phyloP scores from a whole-genome alignment of 2,888 invertebrate species.

The Teleiodes luculella region DNA sequence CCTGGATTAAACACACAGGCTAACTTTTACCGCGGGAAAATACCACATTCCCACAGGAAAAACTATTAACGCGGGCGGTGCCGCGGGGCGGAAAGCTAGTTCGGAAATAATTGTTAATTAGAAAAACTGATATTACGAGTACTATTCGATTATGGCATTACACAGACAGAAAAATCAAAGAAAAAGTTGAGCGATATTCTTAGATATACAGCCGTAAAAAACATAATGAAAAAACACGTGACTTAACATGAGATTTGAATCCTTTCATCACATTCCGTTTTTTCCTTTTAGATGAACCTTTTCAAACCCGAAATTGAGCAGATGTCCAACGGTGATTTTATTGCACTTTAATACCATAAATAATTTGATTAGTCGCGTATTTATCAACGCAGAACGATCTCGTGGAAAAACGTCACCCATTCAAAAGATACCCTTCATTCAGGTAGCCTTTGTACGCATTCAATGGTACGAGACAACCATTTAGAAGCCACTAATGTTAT shows the following conservation, averaged over 20 bases:
- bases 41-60: too few species aligned
- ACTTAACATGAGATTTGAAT: neutral
- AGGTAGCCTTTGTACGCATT: conserved; percentile 44
- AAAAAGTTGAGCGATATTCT: too few species aligned
- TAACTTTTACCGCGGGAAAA: too few species aligned
- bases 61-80: too few species aligned
- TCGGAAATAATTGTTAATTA: too few species aligned
- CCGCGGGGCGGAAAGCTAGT: too few species aligned
- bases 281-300: neutral
- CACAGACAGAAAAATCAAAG: too few species aligned
- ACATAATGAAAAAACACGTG: neutral
- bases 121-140: too few species aligned
- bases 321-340: conserved; percentile 60
- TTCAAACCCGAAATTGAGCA: conserved; percentile 34
- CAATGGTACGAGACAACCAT: conserved; percentile 57
- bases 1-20: too few species aligned
- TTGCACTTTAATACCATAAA: conserved; percentile 74
- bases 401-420: conserved; percentile 71
- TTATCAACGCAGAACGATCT: conserved; percentile 74
- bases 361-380: conserved; percentile 78
- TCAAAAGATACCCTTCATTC: conserved; percentile 44
- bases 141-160: too few species aligned
- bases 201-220: neutral
- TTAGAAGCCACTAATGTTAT: conserved; percentile 78
- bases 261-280: neutral